phyloP scores from a whole-genome alignment of 2,888 invertebrate genomes.

The Rapana venosa region DNA sequence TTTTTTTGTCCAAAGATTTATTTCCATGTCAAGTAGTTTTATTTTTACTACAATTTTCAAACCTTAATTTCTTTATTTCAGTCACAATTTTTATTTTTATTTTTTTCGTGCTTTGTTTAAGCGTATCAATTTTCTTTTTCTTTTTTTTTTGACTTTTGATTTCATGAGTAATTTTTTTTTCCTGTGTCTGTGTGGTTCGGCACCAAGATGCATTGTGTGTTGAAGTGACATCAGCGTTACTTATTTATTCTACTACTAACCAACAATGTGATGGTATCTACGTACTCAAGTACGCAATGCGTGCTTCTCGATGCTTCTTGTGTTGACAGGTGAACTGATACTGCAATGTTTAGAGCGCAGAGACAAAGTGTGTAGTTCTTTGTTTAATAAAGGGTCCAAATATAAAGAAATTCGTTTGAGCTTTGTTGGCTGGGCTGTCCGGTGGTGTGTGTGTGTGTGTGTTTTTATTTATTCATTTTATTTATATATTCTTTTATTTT shows the following conservation, averaged over 20 bases:
- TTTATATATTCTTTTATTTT: no score
- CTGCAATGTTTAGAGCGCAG: constrained; percentile 4
- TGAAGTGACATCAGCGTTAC: no score
- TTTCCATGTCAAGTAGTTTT: background rate
- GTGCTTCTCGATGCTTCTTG: constrained; percentile 11
- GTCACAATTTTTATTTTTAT: background rate
- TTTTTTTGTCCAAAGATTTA: no score
- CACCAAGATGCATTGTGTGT: no score
- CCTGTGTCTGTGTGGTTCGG: no score
- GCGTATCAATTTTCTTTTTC: background rate
- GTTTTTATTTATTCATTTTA: background rate
- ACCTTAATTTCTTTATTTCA: background rate
- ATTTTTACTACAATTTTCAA: background rate
- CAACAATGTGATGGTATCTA: background rate
- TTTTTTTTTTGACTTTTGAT: no score
- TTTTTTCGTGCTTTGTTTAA: background rate
- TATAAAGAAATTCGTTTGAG: background rate
- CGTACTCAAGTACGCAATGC: background rate
- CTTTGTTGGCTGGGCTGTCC: background rate
- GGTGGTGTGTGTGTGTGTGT: background rate
- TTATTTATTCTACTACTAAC: background rate
- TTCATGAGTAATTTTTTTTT: background rate
- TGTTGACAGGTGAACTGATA: constrained; percentile 2
- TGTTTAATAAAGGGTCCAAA: constrained; percentile 33
- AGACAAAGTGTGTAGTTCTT: constrained; percentile 11